phyloP scores from a whole-genome alignment of 2,888 invertebrate species.

The Electrophaes corylata region DNA sequence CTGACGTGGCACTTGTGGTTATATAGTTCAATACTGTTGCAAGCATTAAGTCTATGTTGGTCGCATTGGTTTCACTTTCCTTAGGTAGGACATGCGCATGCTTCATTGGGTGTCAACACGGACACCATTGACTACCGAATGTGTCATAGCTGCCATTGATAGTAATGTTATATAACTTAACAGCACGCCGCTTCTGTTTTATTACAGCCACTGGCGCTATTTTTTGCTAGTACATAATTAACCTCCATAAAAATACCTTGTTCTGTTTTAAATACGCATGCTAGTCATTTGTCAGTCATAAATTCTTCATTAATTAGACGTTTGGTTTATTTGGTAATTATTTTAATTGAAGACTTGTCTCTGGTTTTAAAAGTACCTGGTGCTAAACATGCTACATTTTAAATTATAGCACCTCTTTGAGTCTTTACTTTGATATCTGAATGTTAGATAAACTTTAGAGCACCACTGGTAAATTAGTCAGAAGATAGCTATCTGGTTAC shows the following conservation, averaged over 20 bases:
- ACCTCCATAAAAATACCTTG: background rate
- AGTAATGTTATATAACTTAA: conserved; percentile 68
- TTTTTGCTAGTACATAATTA: background rate
- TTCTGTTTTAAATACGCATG: background rate
- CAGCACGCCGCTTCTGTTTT: conserved; percentile 14
- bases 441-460: no score
- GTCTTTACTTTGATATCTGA: no score
- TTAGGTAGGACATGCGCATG: conserved; percentile 74
- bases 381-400: no score
- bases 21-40: conserved; percentile 82
- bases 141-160: conserved; percentile 61
- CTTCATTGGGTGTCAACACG: conserved; percentile 69
- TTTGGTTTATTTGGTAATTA: background rate
- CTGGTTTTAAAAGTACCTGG: no score
- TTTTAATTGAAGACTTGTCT: background rate
- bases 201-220: conserved; percentile 12
- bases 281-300: conserved; percentile 41
- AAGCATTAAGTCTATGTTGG: conserved; percentile 73
- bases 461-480: no score
- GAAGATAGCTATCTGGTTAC: no score
- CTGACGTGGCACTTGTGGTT: conserved; percentile 70
- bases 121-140: conserved; percentile 70
- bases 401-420: no score
- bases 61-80: conserved; percentile 79
- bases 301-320: conserved; percentile 8